Percentiles rank a stretch among this genome's conserved stretches.
Evolutionary conservation across 2,113 vertebrate genomes (phyloP).

Genomic region (Mesitornis unicolor): DNA sequence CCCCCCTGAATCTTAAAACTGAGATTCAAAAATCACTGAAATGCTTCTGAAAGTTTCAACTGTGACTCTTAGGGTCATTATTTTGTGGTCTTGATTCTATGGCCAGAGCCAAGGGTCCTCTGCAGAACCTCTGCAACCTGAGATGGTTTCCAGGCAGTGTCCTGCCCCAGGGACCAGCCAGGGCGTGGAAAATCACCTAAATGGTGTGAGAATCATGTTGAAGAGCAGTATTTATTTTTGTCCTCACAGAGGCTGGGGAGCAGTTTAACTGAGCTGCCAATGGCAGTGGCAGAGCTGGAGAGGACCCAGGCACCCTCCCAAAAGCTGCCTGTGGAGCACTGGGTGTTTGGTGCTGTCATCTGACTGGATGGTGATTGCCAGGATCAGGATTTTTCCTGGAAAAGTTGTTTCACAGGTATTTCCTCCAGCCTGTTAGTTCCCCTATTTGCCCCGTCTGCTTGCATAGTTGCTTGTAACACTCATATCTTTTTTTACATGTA

Average conservation of each 20-base stretch:
- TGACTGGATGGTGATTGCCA: background rate
- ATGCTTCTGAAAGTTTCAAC: background rate
- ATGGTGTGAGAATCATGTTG: background rate
- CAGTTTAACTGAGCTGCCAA: background rate
- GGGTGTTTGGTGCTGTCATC: background rate
- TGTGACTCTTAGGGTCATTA: background rate
- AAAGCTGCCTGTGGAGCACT: accelerated
- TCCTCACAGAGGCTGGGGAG: background rate
- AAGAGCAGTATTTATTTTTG: background rate
- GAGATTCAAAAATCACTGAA: background rate
- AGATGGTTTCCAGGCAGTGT: background rate
- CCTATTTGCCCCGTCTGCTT: background rate
- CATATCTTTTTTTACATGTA: background rate
- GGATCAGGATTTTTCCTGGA: background rate
- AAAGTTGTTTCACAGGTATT: background rate
- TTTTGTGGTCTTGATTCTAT: background rate
- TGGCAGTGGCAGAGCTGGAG: background rate
- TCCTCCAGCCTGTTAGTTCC: background rate
- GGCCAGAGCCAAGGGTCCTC: background rate
- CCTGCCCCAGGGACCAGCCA: background rate
- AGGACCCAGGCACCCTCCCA: background rate
- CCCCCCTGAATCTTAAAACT: background rate
- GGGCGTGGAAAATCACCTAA: background rate
- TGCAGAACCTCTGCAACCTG: background rate
- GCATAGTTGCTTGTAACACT: background rate